Evolutionary conservation across 2,888 invertebrate genomes (phyloP), one percentile per base, ranked within the genome.

Genomic region (Chymomyza amoena): DNA sequence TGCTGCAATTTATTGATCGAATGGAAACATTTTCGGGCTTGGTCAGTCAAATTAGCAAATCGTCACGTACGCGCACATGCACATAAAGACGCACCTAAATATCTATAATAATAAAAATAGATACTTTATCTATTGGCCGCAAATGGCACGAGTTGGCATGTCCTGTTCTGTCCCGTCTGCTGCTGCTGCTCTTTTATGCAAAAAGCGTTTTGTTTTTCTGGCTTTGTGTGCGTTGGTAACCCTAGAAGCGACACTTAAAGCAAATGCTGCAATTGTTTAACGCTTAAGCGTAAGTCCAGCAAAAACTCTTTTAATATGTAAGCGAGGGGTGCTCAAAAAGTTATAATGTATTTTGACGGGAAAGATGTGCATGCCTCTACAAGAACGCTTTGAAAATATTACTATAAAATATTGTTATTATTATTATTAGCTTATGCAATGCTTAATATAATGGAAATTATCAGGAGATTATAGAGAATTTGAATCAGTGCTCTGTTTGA

Each of bases 21-120:
- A 18, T 65, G 7, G 7, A 32, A 7, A 32, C 32, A 66, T 72
- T 66, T 61, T 63, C 51, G 68, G 71, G 78, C 69, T 59, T 68
- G 71, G 64, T 15, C 71, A 74, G 70, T 52, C 70, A 81, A 85
- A 88, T 89, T 87, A 85, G 80, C 78, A 84, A 88, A 81, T 89
- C 85, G 83, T 84, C 90, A 90, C 90, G 90, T 90, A 89, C 79
- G 20, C 51, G 32, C 63, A 51, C 52, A 52, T 52, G 75, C 16
- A 61, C 57, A 66, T 63, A 64, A 32, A 32, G 32, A 32, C 32
- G 32, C 32, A 32, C 32, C 32, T 32, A 32, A 32, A 32, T 32
- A 32, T 32, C 32, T 32, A 32, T 32, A 32, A 32, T 32, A 32
- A 32, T 32, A 32, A 66, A 61, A 62, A 65, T 61, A 66, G 62